Conservation (phyloP, 2,113 vertebrate species). For the Colinus virginianus region DNA sequence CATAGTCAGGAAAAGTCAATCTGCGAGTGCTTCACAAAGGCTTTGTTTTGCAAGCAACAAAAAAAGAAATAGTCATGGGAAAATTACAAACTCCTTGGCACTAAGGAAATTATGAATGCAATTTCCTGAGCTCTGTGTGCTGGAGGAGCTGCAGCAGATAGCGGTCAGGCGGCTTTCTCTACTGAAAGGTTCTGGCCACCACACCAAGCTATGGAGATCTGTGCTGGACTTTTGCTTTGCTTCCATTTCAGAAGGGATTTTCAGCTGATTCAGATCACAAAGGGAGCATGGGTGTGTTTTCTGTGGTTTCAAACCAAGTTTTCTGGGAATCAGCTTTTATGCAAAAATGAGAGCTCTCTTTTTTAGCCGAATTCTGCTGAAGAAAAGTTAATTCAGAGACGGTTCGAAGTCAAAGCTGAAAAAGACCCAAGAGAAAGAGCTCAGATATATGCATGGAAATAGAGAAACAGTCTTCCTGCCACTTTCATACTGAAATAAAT, state of each 20-base stretch:
- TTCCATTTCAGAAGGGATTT: not conserved
- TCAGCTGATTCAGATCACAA: not conserved
- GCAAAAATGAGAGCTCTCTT: not conserved
- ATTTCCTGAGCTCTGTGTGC: constrained; percentile 64
- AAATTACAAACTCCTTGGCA: constrained; percentile 37
- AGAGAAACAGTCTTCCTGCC: not conserved
- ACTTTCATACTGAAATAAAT: constrained; percentile 12
- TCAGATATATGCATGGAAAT: not conserved
- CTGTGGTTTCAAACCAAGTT: not conserved
- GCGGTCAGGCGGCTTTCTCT: not conserved
- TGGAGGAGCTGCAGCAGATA: constrained; percentile 37
- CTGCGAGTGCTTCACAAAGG: not conserved
- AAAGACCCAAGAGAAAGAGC: not conserved
- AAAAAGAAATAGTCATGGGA: constrained; percentile 28
- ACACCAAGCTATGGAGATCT: not conserved
- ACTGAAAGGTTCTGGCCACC: not conserved
- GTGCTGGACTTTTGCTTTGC: not conserved
- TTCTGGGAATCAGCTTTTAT: not conserved
- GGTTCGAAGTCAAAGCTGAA: constrained; percentile 2
- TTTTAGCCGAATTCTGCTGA: not conserved
- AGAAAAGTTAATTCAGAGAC: not conserved
- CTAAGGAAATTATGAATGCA: constrained; percentile 56
- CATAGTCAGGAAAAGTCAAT: not conserved
- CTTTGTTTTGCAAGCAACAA: constrained; percentile 17
- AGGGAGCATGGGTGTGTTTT: not conserved